Evolutionary conservation across 2,113 vertebrate species (phyloP).

Genomic region (Athene cunicularia): DNA sequence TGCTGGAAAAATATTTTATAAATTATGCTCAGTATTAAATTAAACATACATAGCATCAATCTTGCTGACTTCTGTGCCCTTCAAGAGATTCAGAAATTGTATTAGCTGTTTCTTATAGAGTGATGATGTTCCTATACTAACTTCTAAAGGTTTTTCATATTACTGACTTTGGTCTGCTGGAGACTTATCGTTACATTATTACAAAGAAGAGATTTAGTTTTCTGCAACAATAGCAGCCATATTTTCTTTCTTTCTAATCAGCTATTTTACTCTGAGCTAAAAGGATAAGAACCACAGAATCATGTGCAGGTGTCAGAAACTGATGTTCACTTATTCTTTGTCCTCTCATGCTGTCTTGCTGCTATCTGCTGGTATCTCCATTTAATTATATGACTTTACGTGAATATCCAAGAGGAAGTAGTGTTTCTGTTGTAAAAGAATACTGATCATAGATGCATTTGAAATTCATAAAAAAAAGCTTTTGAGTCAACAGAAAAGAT

Average conservation of each 20-base stretch:
- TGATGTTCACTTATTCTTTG: neutral
- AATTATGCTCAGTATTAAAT: neutral
- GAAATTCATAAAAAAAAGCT: neutral
- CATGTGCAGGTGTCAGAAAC: neutral
- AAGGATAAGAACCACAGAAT: neutral
- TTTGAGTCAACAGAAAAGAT: neutral
- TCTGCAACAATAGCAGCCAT: neutral
- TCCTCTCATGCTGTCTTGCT: neutral
- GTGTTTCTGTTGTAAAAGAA: neutral
- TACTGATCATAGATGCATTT: neutral
- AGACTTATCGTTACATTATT: neutral
- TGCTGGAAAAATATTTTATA: neutral
- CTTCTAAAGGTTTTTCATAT: neutral
- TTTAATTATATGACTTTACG: neutral
- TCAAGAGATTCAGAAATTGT: neutral
- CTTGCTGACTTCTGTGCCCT: neutral
- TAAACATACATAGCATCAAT: neutral
- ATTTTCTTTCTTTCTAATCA: neutral
- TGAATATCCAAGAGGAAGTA: rapidly evolving
- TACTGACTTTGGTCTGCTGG: neutral
- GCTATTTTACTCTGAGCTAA: neutral
- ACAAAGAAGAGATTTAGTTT: neutral
- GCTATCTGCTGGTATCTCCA: neutral
- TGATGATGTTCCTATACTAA: neutral
- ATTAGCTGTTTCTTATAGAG: neutral